Base-by-base conservation (phyloP, 2,113 vertebrate genomes). In the Cyanoderma ruficeps region DNA sequence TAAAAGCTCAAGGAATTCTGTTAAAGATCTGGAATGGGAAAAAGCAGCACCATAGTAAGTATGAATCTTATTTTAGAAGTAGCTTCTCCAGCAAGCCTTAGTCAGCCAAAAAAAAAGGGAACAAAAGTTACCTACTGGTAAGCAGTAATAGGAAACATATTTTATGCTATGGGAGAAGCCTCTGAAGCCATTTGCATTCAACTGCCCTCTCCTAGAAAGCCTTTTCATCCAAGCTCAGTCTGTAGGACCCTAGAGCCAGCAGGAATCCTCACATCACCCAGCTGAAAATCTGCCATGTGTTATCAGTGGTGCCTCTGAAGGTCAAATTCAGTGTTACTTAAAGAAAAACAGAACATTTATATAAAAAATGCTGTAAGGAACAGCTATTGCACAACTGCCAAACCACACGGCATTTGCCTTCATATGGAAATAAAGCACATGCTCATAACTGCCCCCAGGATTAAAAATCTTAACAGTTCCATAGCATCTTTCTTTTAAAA, bases 201-300 rank as follows among this genome's bases (percentile, higher is more conserved):
- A n/a, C 39, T 59, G 71, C 41, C 28, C 61, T 68, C 44, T 67
- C 75, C 76, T n/a, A 65, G 52, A 5, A 33, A 61, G 46, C 64
- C 9, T 72, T 23, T 59, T 59, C 23, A 78, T 50, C 55, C 42
- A 5, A 76, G 82, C 7, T 53, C 68, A 82, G 44, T 4, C 53
- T 76, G 37, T 8, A 53, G 19, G 28, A 42, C 41, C 67, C 50
- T 28, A 55, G 30, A 56, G 74, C n/a, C 61, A 70, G 35, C 63
- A 46, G 1, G 1, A 85, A 85, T 65, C 59, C 75, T 92, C 79
- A 61, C 3, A 25, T 59, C 33, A 80, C 30, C 68, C 70, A 57
- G 83, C 53, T 93, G 82, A 95, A 95, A 94, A 41, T 31, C 60
- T 90, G 90, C 71, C 31, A n/a, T 5, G 33, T 60, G 79, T 75